A percentile compares a stretch with the other conserved stretches of the same genome.
Evolutionary conservation across 2,797 vertebrate genomes (phyloP).

Genomic region (Alectoris magna): DNA sequence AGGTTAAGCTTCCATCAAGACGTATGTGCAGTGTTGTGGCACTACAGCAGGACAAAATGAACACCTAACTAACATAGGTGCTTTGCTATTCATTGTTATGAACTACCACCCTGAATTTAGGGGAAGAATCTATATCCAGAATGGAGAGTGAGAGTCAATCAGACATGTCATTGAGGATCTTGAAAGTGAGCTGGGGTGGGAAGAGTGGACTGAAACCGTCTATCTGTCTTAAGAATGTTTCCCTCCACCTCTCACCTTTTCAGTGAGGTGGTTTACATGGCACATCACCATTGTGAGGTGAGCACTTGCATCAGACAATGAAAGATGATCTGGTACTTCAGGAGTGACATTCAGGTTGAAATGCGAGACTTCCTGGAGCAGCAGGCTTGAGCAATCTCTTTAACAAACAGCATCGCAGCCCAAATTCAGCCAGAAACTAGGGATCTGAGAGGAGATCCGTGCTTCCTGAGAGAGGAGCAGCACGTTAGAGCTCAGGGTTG

Average conservation of each 20-base stretch:
- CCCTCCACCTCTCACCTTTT: background rate
- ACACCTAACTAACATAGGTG: background rate
- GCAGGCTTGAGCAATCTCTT: background rate
- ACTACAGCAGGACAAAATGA: background rate
- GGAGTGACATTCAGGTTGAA: background rate
- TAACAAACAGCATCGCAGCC: background rate
- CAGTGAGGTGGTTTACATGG: background rate
- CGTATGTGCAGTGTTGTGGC: background rate
- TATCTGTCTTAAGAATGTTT: background rate
- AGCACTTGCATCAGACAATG: background rate
- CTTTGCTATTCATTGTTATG: background rate
- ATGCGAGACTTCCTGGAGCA: background rate
- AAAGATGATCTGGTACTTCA: background rate
- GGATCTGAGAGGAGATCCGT: background rate
- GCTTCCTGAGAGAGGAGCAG: background rate
- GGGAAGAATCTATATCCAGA: background rate
- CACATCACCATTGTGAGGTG: background rate
- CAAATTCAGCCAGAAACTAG: background rate
- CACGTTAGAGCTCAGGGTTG: background rate
- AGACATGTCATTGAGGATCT: accelerated
- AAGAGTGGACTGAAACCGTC: background rate
- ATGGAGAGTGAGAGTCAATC: background rate
- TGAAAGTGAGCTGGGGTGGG: background rate
- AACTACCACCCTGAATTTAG: background rate
- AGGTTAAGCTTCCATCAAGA: accelerated